Percentiles rank a stretch among this genome's conserved stretches.
These are phyloP conservation scores for Ostrea denselamellosa DNA, from an alignment of 1,140 invertebrate genomes.

Conservation along the genomic window DNA sequence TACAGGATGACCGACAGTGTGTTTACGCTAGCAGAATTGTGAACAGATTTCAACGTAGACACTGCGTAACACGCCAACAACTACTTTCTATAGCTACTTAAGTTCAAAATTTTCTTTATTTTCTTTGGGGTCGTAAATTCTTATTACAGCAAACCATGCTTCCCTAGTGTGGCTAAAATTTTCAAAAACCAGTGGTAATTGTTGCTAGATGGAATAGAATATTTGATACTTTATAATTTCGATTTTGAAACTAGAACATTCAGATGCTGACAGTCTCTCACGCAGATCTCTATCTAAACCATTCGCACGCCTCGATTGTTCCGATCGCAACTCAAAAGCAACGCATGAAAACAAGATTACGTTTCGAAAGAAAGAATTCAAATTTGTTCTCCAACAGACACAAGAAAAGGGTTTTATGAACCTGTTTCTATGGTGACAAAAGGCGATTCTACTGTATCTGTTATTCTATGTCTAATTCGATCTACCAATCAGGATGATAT, in stretches of 20 bases:
- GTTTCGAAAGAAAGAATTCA: too few species aligned
- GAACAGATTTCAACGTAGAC: not conserved
- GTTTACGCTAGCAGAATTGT: conserved; percentile 8
- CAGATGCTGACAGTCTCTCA: not conserved
- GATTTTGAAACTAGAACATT: not conserved
- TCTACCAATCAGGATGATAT: too few species aligned
- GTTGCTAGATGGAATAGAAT: not conserved
- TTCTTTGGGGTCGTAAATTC: not conserved
- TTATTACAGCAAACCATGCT: not conserved
- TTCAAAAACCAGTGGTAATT: conserved; percentile 16
- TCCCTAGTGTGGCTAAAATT: not conserved
- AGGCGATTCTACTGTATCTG: too few species aligned
- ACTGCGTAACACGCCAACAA: not conserved
- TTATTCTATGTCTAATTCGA: too few species aligned
- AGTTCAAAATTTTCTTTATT: not conserved
- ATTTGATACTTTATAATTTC: not conserved
- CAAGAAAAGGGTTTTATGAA: too few species aligned
- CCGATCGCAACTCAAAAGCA: not conserved
- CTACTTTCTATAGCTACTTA: not conserved
- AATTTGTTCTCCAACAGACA: too few species aligned
- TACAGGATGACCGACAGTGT: not conserved
- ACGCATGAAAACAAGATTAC: too few species aligned
- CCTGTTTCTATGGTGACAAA: too few species aligned
- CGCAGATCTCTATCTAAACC: not conserved
- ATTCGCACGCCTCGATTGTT: conserved; percentile 2